Base-by-base conservation (phyloP, 2,888 invertebrate species). In the Calameuta pallipes region DNA sequence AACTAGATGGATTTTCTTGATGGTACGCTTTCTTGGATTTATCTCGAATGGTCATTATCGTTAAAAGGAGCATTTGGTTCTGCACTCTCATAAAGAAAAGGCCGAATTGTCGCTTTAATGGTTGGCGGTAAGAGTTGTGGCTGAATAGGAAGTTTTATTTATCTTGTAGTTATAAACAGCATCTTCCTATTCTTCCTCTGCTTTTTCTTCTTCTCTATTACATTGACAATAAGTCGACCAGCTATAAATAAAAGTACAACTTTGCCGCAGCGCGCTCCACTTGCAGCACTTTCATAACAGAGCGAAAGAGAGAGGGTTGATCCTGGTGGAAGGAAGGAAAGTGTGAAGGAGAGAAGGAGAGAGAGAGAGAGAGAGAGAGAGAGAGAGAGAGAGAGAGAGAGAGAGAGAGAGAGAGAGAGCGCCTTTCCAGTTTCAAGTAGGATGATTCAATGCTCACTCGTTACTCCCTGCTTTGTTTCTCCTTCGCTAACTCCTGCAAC, bases 231-330 rank as follows among this genome's bases (percentile, higher is more conserved):
- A 88, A 87, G 87, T 87, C 88, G 87, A 87, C 85, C 87, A 86
- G 85, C 30, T 87, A 85, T 86, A 86, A 88, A 86, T 88, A 87
- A 88, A 87, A 85, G 85, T 86, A 83, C 85, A 85, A 86, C 83
- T 87, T 86, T 84, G 82, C 83, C 84, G 84, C 79, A 80, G 79
- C 79, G 82, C 85, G 87, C 87, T 88, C 88, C 83, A 87, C 88
- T 89, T 88, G 86, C 86, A 84, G 86, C 87, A 89, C 88, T 89
- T 89, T 89, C 88, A 85, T 88, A 86, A 87, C 87, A 85, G 84
- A 84, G 85, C 80, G 83, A 81, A 79, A 82, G 83, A 82, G 79
- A 77, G 79, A 81, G 69, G 33, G 68, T 30, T 34, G 56, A 33
- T 23, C 15, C 13, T n/a, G 11, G 34, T 31, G 33, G 71, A 30